A percentile compares a stretch with the other conserved stretches of the same genome.
These are phyloP conservation scores for Caenorhabditis becei DNA, from an alignment of 2,888 invertebrate genomes.

Conservation along the genomic window DNA sequence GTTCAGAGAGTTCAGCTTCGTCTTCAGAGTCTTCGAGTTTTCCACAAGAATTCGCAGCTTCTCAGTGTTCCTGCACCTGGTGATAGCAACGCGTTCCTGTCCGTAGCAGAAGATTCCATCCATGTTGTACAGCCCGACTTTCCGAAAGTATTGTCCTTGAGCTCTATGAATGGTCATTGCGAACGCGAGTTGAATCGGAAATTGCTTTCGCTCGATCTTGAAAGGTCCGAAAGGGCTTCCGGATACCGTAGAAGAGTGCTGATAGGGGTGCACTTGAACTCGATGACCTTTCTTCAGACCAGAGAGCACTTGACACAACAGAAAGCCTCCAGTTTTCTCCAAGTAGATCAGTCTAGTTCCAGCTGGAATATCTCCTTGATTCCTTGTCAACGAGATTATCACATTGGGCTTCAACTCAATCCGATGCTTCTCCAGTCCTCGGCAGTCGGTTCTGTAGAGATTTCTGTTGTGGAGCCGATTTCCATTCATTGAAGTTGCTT, in stretches of 20 bases:
- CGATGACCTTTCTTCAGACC: neutral
- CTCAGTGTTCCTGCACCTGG: neutral
- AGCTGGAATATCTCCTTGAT: neutral
- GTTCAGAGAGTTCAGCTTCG: no score
- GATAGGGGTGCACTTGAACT: neutral
- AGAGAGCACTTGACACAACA: neutral
- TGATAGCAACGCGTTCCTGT: neutral
- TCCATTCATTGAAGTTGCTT: neutral
- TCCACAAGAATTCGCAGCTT: neutral
- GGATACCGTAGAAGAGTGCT: neutral
- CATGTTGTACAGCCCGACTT: neutral
- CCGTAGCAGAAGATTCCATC: neutral
- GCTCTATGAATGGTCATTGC: neutral
- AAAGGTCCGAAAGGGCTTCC: no score
- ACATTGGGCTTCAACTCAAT: neutral
- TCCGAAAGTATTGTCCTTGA: neutral
- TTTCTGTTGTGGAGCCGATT: neutral
- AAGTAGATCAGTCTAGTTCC: constrained; percentile 1
- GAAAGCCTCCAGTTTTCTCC: neutral
- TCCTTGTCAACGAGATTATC: neutral
- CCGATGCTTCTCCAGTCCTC: neutral
- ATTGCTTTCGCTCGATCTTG: neutral
- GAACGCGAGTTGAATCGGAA: neutral
- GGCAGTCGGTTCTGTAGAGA: neutral
- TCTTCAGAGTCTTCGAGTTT: no score